A percentile compares a stretch with the other conserved stretches of the same genome.
Evolutionary conservation across 1,140 invertebrate genomes (phyloP).

Genomic region (Lordiphosa stackelbergi): DNA sequence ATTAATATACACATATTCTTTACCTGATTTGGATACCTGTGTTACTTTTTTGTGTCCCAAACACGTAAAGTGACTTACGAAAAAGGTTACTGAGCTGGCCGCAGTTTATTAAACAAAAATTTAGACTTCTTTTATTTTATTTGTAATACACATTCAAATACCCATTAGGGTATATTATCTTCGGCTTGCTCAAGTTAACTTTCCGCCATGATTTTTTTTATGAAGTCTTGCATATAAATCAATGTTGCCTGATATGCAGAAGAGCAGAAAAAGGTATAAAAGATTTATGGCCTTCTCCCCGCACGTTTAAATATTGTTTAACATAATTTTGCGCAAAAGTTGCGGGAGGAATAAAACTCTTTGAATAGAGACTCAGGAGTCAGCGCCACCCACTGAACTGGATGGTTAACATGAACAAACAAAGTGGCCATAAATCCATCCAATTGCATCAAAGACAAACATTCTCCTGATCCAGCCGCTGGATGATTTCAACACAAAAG

Average conservation of each 20-base stretch:
- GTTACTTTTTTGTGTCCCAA: too few relatives aligned
- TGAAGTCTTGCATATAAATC: conserved; percentile 75
- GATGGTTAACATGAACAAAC: conserved; percentile 34
- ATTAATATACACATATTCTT: too few relatives aligned
- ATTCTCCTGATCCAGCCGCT: conserved; percentile 15
- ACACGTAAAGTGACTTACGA: too few relatives aligned
- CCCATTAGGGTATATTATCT: too few relatives aligned
- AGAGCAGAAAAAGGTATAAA: conserved; percentile 69
- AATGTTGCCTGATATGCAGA: conserved; percentile 71
- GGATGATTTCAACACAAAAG: conserved; percentile 41
- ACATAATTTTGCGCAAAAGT: conserved; percentile 53
- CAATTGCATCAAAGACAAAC: conserved; percentile 55
- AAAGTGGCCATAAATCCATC: conserved; percentile 60
- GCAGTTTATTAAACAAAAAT: too few relatives aligned
- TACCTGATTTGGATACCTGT: too few relatives aligned
- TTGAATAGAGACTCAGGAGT: conserved; percentile 17
- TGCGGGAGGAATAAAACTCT: conserved; percentile 31
- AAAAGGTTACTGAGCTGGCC: too few relatives aligned
- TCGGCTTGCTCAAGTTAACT: neutral
- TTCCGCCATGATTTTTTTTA: conserved; percentile 56
- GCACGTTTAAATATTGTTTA: conserved; percentile 59
- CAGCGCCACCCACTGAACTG: conserved; percentile 24
- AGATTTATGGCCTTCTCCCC: conserved; percentile 52
- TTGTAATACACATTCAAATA: too few relatives aligned
- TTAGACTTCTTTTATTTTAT: too few relatives aligned